Evolutionary conservation across 2,113 vertebrate species (phyloP), one percentile per base, ranked within the genome.

Genomic region (Atractosteus spatula): DNA sequence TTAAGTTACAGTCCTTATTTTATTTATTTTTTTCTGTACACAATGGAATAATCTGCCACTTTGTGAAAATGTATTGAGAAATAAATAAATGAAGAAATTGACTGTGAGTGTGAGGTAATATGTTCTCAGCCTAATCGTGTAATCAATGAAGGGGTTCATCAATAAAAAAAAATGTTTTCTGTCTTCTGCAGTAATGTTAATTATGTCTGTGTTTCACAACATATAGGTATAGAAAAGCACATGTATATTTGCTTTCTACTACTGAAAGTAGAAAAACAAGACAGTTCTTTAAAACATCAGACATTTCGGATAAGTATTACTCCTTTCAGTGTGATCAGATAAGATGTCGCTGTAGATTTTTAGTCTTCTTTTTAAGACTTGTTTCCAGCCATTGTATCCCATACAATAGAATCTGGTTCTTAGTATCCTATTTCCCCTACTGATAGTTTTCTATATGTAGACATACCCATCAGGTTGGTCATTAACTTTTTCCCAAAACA

Each of bases 271-370:
- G 41, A 65, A 65, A 42, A 65, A 65, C 7, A 65, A 11, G 62
- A 65, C 41, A 42, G 29, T 65, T 41, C 42, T 65, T 43, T 82
- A 83, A 73, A 69, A 77, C 78, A 79, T 84, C 80, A 83, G 79
- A 77, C 79, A 71, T 81, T 81, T 79, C 77, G 80, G 82, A 80
- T 79, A 6, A 17, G 73, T 74, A 64, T 61, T 79, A 78, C 62
- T 71, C 65, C 77, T 87, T 77, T 80, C 80, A 79, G 76, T 68
- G 69, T 55, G 69, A 71, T 77, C 75, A 78, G 69, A 75, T 85
- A 71, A 3, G 11, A 11, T 77, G 77, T 77, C 79, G 64, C 66
- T 55, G 16, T 41, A 57, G 72, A 83, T 77, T 75, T 44, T 78
- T 74, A 29, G 69, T 70, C 81, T 70, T 72, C 76, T 71, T 71